phyloP scores from a whole-genome alignment of 1,140 invertebrate species.

The Bombus sibiricus region DNA sequence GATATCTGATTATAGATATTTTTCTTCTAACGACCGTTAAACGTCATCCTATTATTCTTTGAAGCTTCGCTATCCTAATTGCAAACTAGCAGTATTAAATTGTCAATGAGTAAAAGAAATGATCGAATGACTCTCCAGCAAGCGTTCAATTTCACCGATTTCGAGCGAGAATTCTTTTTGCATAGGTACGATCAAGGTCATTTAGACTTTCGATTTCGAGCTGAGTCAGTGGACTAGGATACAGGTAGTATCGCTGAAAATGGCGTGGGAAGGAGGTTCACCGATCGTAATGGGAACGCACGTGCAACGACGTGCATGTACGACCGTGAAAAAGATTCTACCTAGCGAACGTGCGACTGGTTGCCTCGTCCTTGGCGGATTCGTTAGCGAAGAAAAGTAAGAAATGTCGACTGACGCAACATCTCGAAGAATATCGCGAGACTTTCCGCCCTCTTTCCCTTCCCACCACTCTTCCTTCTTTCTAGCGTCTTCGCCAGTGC shows the following conservation, averaged over 20 bases:
- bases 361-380: slow-evolving; percentile 42
- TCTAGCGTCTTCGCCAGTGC: slow-evolving; percentile 23
- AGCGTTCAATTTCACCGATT: not conserved
- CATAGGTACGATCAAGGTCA: not conserved
- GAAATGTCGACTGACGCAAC: slow-evolving; percentile 64
- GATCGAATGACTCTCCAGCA: not conserved
- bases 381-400: slow-evolving; percentile 56
- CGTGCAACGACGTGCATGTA: not conserved
- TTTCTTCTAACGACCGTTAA: not conserved
- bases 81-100: not conserved
- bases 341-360: not conserved
- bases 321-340: slow-evolving; percentile 16
- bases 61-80: not conserved
- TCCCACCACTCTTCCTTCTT: not conserved
- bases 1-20: not conserved
- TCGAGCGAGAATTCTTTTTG: not conserved
- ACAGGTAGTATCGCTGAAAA: not conserved
- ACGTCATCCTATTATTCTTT: not conserved
- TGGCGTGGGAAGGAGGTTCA: not conserved
- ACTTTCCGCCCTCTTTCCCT: slow-evolving; percentile 43
- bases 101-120: not conserved
- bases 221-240: not conserved
- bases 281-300: not conserved
- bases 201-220: not conserved
- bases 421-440: slow-evolving; percentile 66